Base-by-base conservation (phyloP, 2,797 vertebrate species). In the Sciaenops ocellatus region DNA sequence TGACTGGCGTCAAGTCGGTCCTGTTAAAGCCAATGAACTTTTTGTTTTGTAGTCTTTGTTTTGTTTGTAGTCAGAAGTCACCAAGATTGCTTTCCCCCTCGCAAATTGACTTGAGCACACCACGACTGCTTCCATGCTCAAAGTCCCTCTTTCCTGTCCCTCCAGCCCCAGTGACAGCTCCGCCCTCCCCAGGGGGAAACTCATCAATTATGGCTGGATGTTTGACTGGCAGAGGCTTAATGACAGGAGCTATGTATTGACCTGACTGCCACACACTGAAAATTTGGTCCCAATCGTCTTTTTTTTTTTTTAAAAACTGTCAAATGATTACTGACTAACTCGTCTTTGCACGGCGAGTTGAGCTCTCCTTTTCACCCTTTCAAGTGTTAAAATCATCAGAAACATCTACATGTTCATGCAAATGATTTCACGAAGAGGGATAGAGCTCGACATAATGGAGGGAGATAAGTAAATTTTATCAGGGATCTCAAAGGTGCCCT, bases 201-300 rank as follows among this genome's bases (percentile, higher is more conserved):
- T 95, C 94, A 94, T 95, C 95, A 95, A 94, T 95, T 95, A 94
- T 89, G 74, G 86, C 88, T 90, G 89, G 91, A 93, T 95, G 93
- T 94, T 94, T 95, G 95, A 95, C 91, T 95, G 94, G 91, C 95
- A 95, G 91, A 87, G 88, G 85, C 93, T 93, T 95, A 95, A 95
- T 94, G 93, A 95, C 94, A 93, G 90, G 86, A 91, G 91, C 92
- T 90, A 90, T 52, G 86, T 94, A 95, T 95, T 94, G 95, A 96
- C 94, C 92, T 66, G 67, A 80, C 91, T 93, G 92, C 89, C 93
- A 88, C 89, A 93, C 89, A 79, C 84, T 87, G 85, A 92, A 94
- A 93, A 93, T 90, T 85, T 79, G 84, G 85, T 92, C 89, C 90
- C 84, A 82, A 84, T 90, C 67, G 68, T 86, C 89, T 86, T 87